Conservation (phyloP, 2,888 invertebrate genomes). For the Lithophane leautieri region DNA sequence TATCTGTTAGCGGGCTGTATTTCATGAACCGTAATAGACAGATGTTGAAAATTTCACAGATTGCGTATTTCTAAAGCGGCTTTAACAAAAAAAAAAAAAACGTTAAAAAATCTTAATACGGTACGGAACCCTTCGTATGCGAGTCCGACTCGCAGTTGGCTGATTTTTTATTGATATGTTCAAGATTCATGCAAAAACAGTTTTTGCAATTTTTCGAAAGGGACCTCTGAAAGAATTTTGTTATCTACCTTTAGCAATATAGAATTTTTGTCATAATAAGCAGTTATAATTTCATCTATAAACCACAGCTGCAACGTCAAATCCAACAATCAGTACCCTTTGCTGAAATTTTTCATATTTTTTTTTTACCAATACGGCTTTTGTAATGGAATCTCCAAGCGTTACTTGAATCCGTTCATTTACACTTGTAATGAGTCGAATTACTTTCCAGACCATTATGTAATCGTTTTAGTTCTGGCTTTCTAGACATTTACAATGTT, state of each 20-base stretch:
- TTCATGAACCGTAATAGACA: no score
- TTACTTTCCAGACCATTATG: constrained; percentile 31
- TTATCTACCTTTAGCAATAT: not conserved
- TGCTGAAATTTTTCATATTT: not conserved
- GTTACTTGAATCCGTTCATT: constrained; percentile 25
- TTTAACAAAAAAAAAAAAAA: not conserved
- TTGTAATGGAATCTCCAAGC: constrained; percentile 12
- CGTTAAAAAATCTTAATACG: no score
- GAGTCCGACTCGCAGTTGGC: no score
- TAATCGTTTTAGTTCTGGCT: constrained; percentile 14
- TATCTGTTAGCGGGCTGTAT: no score
- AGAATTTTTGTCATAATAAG: not conserved
- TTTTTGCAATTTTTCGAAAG: not conserved
- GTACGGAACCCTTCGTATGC: no score
- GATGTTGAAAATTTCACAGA: not conserved
- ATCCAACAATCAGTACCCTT: not conserved
- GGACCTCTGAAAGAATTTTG: not conserved
- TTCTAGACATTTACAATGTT: constrained; percentile 6
- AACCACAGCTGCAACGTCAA: no score
- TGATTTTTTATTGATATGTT: not conserved
- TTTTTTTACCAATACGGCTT: not conserved
- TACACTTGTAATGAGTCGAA: constrained; percentile 31
- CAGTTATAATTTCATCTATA: not conserved
- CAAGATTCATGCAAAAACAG: not conserved
- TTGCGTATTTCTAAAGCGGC: not conserved